Conservation (phyloP, 2,113 vertebrate species). For the Labrus mixtus region DNA sequence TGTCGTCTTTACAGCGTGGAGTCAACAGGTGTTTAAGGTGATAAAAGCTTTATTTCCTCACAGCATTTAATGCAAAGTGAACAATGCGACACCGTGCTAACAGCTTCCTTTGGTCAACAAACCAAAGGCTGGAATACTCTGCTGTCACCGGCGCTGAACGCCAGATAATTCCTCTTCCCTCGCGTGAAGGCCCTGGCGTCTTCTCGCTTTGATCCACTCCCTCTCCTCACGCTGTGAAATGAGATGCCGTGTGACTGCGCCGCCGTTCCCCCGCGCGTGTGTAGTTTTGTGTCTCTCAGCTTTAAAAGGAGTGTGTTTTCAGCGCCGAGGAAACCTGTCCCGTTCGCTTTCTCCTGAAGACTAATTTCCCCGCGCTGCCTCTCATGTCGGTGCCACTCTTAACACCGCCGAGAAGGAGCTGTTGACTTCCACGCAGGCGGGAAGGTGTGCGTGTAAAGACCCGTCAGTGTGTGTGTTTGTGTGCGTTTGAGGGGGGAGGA, state of each 20-base stretch:
- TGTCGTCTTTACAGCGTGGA: constrained; percentile 4
- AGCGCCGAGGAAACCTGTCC: constrained; percentile 66
- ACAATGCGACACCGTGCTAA: constrained; percentile 37
- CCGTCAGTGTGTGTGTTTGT: constrained; percentile 30
- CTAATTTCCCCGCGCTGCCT: constrained; percentile 73
- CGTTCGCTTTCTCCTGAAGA: constrained; percentile 73
- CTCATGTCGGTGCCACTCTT: constrained; percentile 62
- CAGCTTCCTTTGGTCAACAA: constrained; percentile 69
- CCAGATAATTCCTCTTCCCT: constrained; percentile 48
- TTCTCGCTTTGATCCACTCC: constrained; percentile 72
- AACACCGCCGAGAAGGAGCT: constrained; percentile 49
- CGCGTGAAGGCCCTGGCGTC: constrained; percentile 45
- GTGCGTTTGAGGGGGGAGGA: constrained; percentile 30
- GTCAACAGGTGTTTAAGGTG: constrained; percentile 52
- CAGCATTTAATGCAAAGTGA: constrained; percentile 59
- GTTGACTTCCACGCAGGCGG: constrained; percentile 57
- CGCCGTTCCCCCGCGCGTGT: constrained; percentile 28
- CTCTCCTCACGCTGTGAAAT: constrained; percentile 57
- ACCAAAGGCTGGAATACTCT: constrained; percentile 59
- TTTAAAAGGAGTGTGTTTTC: constrained; percentile 67
- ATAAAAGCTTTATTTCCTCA: constrained; percentile 50
- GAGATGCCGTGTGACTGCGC: constrained; percentile 63
- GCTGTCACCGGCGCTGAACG: constrained; percentile 40
- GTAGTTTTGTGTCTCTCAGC: constrained; percentile 56
- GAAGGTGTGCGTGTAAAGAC: constrained; percentile 45